Evolutionary conservation across 2,888 invertebrate species (phyloP).

Genomic region (Oxycera nigricornis): DNA sequence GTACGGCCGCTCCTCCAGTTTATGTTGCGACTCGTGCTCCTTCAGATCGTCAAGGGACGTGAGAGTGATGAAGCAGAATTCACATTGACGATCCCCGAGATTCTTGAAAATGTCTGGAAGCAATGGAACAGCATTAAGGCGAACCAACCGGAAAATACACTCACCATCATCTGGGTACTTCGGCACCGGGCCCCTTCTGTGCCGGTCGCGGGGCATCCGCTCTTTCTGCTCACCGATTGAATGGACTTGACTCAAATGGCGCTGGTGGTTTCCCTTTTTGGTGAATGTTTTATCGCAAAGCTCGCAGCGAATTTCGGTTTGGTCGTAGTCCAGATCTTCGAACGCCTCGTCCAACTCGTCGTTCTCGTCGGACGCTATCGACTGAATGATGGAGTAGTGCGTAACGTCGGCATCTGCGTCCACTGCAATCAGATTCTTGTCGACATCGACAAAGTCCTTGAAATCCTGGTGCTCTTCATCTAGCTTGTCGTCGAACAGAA

Average conservation of each 20-base stretch:
- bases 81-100: slow-evolving; percentile 44
- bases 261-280: slow-evolving; percentile 39
- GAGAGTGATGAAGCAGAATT: slow-evolving; percentile 43
- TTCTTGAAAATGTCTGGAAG: slow-evolving; percentile 44
- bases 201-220: slow-evolving; percentile 41
- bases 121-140: background rate
- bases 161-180: slow-evolving; percentile 44
- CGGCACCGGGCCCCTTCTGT: slow-evolving; percentile 40
- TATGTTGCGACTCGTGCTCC: slow-evolving; percentile 41
- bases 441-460: slow-evolving; percentile 17
- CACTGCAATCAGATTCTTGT: background rate
- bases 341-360: slow-evolving; percentile 2
- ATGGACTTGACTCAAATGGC: slow-evolving; percentile 40
- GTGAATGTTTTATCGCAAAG: slow-evolving; percentile 41
- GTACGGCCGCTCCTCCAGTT: slow-evolving; percentile 45
- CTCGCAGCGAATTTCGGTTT: slow-evolving; percentile 36
- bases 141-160: background rate
- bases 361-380: slow-evolving; percentile 39
- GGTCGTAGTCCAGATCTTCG: slow-evolving; percentile 18
- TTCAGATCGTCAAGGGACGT: background rate
- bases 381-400: slow-evolving; percentile 32
- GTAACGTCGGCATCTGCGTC: slow-evolving; percentile 16
- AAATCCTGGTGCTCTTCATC: slow-evolving; percentile 26
- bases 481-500: background rate
- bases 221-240: slow-evolving; percentile 8